Conservation (phyloP, 2,797 vertebrate genomes). For the Xenopus petersii region DNA sequence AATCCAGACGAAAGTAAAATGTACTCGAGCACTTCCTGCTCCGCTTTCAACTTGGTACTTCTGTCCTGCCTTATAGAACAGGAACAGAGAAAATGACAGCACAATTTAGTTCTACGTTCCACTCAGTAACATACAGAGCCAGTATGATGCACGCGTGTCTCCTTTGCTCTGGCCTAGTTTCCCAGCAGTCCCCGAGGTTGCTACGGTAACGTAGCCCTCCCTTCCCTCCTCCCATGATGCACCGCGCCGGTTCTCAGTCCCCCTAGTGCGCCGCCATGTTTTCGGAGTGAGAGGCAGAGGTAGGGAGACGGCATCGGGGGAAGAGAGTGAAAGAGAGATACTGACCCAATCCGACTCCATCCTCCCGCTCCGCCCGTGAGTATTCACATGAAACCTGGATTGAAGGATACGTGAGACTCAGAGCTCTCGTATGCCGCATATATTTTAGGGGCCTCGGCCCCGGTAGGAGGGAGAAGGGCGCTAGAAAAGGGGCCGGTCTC, state of each 20-base stretch:
- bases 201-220: conserved; percentile 58
- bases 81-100: too few species aligned
- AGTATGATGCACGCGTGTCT: neutral
- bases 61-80: too few species aligned
- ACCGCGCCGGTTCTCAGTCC: conserved; percentile 81
- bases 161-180: conserved; percentile 16
- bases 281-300: conserved; percentile 88
- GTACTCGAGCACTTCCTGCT: too few species aligned
- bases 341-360: conserved; percentile 86
- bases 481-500: conserved; percentile 61
- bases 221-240: conserved; percentile 84
- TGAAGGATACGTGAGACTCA: conserved; percentile 46
- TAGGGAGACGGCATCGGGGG: conserved; percentile 79
- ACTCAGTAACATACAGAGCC: neutral
- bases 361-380: conserved; percentile 97
- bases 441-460: conserved; percentile 58
- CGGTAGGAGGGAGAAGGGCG: conserved; percentile 37
- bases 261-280: conserved; percentile 97
- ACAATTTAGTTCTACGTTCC: too few species aligned
- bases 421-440: conserved; percentile 28
- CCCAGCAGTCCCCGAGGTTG: conserved; percentile 58
- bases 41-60: too few species aligned
- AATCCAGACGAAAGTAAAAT: too few species aligned
- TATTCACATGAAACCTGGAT: conserved; percentile 58
- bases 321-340: conserved; percentile 56